Evolutionary conservation across 2,113 vertebrate species (phyloP).

Genomic region (Herpailurus yagouaroundi): DNA sequence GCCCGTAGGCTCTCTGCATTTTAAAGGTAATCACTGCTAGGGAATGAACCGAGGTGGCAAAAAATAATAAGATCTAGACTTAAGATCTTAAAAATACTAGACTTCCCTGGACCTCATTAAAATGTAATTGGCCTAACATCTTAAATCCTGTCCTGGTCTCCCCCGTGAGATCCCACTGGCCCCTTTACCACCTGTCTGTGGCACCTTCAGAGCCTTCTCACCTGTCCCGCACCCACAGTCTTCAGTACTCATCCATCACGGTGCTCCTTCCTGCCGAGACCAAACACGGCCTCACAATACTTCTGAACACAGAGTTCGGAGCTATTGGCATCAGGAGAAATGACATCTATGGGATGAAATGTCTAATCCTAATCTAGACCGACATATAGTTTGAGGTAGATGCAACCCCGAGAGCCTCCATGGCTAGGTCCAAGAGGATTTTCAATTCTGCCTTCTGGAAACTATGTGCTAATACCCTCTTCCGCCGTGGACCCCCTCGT

Average conservation of each 20-base stretch:
- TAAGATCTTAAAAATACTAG: neutral
- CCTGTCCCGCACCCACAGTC: accelerated
- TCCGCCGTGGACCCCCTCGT: neutral
- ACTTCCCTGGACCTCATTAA: neutral
- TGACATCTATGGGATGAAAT: neutral
- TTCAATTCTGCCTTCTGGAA: neutral
- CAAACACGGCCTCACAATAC: neutral
- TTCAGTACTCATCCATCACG: neutral
- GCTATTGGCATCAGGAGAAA: neutral
- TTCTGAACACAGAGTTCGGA: neutral
- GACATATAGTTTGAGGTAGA: neutral
- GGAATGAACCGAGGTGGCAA: neutral
- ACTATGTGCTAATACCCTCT: neutral
- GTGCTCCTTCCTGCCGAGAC: neutral
- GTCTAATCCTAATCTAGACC: neutral
- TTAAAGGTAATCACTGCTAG: neutral
- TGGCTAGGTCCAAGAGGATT: neutral
- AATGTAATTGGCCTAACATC: neutral
- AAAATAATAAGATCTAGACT: neutral
- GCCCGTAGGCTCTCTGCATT: neutral
- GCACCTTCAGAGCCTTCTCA: accelerated
- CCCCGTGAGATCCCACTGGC: neutral
- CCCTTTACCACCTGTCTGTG: no score
- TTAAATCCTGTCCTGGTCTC: neutral
- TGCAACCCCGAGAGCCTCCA: neutral